Conservation (phyloP, 1,140 invertebrate species). For the Aphidius ervi region DNA sequence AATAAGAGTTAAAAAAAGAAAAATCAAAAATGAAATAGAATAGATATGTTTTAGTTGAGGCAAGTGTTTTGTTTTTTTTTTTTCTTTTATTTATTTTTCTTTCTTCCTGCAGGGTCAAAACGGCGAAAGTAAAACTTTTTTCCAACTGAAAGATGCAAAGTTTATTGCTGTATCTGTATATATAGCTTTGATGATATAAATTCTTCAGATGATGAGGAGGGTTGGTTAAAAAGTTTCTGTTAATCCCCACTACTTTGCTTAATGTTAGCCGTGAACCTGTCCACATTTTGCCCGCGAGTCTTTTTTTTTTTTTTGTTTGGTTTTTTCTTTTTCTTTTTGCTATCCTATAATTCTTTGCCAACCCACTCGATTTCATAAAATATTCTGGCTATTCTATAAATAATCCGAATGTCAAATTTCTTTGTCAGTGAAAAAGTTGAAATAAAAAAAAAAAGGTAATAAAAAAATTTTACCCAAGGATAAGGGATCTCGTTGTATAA, state of each 20-base stretch:
- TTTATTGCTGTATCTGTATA: slow-evolving; percentile 7
- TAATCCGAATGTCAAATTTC: neutral
- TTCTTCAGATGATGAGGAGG: slow-evolving; percentile 10
- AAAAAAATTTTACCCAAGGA: no score
- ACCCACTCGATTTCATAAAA: no score
- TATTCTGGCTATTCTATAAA: neutral
- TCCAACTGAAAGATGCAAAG: slow-evolving; percentile 1
- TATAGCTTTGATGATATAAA: slow-evolving; percentile 15
- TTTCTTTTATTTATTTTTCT: slow-evolving; percentile 4
- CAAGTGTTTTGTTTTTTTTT: neutral
- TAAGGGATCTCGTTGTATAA: no score
- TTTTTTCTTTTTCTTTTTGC: no score
- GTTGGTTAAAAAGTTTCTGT: slow-evolving; percentile 9
- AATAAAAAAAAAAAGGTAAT: neutral
- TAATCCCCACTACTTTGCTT: neutral
- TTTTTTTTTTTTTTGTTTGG: neutral
- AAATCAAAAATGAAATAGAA: neutral
- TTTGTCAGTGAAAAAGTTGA: neutral
- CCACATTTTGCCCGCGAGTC: neutral
- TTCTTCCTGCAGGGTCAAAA: neutral
- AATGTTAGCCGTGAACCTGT: neutral
- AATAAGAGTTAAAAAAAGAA: slow-evolving; percentile 7
- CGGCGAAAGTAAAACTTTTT: slow-evolving; percentile 19
- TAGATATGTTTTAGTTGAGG: neutral
- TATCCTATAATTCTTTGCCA: no score